phyloP scores from a whole-genome alignment of 2,797 vertebrate species.

The Sebastes glaucus region DNA sequence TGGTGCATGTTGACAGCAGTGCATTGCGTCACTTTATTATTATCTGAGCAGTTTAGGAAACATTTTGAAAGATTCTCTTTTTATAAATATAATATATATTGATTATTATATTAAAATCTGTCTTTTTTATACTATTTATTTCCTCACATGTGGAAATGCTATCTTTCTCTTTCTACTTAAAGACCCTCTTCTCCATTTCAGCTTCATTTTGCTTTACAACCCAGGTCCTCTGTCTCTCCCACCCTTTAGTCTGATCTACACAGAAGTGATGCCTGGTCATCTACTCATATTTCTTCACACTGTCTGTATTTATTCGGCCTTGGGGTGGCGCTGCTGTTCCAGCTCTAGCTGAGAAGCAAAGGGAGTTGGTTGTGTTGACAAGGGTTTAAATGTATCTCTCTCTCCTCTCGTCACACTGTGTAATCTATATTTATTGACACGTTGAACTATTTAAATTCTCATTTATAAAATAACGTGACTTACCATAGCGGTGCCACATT shows the following conservation, averaged over 20 bases:
- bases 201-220: not conserved
- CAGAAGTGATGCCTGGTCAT: not conserved
- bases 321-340: slow-evolving; percentile 33
- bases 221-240: not conserved
- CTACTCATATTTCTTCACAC: not conserved
- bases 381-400: not conserved
- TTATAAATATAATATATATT: not conserved
- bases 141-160: not conserved
- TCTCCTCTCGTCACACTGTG: not conserved
- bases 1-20: not conserved
- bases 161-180: not conserved
- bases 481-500: not conserved
- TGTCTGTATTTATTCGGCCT: slow-evolving; percentile 16
- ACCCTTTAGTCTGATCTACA: not conserved
- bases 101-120: not conserved
- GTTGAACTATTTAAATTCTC: not conserved
- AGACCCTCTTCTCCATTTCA: not conserved
- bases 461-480: not conserved
- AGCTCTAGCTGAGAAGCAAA: not conserved
- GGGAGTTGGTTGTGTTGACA: not conserved
- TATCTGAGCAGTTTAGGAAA: not conserved
- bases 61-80: not conserved
- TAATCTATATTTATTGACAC: not conserved
- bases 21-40: not conserved
- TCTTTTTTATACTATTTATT: not conserved